Percentiles rank a stretch among this genome's conserved stretches.
Conservation (phyloP, 2,113 vertebrate species). For the Pteronura brasiliensis region DNA sequence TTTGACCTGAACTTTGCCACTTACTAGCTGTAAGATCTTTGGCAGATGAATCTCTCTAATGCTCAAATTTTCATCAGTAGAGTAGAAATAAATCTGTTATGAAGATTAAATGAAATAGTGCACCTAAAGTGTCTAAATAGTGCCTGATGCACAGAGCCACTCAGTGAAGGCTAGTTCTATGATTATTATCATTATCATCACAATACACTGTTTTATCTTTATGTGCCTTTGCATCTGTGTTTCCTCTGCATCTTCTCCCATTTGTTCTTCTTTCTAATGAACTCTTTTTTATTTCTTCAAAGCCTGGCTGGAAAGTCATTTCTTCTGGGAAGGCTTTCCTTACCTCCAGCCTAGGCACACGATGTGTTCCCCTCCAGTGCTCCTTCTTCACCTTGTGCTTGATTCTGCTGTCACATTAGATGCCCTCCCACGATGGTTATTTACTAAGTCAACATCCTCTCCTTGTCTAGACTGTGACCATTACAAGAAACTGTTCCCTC, state of each 20-base stretch:
- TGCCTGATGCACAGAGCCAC: background rate
- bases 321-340: background rate
- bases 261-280: background rate
- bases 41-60: background rate
- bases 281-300: background rate
- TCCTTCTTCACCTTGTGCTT: background rate
- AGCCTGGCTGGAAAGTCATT: background rate
- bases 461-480: background rate
- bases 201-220: background rate
- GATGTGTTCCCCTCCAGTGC: background rate
- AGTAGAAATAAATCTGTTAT: background rate
- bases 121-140: background rate
- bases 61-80: background rate
- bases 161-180: background rate
- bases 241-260: background rate
- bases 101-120: background rate
- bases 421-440: rapidly evolving
- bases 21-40: background rate
- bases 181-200: background rate
- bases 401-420: background rate
- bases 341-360: background rate
- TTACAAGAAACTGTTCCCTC: background rate
- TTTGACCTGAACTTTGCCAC: background rate
- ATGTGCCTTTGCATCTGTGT: background rate
- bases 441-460: background rate